Percentiles rank a stretch among this genome's conserved stretches.
Conservation (phyloP, 2,113 vertebrate genomes). For the Halcyon malimbica region DNA sequence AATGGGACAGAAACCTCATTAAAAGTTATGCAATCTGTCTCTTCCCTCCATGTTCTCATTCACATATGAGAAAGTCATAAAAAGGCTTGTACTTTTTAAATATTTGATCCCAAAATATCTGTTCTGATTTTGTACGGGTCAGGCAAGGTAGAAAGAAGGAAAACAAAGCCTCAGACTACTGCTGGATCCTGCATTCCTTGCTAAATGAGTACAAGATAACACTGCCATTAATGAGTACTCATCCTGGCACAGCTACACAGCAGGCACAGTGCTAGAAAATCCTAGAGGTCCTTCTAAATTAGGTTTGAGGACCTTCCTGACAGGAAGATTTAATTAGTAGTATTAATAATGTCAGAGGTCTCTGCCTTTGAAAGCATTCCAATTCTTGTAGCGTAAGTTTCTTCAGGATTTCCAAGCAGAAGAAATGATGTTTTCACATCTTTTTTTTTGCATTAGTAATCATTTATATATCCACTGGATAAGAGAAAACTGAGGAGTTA, state of each 20-base stretch:
- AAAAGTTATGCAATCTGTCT: background rate
- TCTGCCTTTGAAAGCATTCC: background rate
- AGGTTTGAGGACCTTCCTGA: background rate
- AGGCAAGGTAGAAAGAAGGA: background rate
- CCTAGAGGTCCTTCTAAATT: background rate
- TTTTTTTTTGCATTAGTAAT: background rate
- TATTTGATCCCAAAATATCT: background rate
- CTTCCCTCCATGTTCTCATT: background rate
- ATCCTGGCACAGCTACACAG: background rate
- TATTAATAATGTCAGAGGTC: constrained; percentile 1
- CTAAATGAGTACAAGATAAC: background rate
- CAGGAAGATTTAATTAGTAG: background rate
- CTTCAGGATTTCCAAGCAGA: background rate
- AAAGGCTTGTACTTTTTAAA: background rate
- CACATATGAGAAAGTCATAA: background rate
- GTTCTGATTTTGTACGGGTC: background rate
- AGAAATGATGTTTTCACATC: background rate
- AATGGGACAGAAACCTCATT: background rate
- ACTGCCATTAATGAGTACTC: background rate
- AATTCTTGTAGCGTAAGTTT: background rate
- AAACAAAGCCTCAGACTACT: background rate
- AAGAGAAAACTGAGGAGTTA: background rate
- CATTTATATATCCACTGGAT: background rate
- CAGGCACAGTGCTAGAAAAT: background rate
- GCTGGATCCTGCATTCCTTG: background rate